Base-by-base conservation (phyloP, 2,113 vertebrate species). In the Nasalis larvatus region DNA sequence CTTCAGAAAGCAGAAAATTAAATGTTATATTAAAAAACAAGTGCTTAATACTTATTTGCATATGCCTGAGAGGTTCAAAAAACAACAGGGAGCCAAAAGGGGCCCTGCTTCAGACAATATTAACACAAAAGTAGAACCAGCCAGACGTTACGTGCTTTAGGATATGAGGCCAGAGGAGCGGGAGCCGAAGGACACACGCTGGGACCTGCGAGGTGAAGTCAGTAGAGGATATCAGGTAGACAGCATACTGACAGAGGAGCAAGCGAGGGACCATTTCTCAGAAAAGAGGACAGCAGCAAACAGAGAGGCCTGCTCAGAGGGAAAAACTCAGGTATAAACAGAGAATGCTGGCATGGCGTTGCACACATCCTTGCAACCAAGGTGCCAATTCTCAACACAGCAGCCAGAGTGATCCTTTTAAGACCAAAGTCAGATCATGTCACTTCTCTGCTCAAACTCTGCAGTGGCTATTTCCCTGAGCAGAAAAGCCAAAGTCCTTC, bases 1-100 rank as follows among this genome's bases (percentile, higher is more conserved):
- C 5, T 6, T 86, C 73, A 58, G 68, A 91, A 82, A 91, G 66
- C 73, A 89, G 89, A 96, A 92, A 92, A 87, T 90, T 86, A 60
- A 94, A 74, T 58, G 88, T 88, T 81, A 78, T 32, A 66, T 86
- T 54, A 68, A 69, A 92, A 94, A 95, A 86, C 52, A 88, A 96
- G 88, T 77, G 60, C 78, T 85, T 96, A 81, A 47, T 58, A 76
- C 10, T 85, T 49, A 80, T 86, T 91, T 95, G 73, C 74, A 82
- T 42, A 71, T 52, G 49, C 40, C 78, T 89, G 56, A 87, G 32
- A 69, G 42, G 52, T 56, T 73, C 35, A 84, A 73, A 49, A 80
- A 80, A 83, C 82, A 90, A 77, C 80, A 94, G 7, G 78, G 37
- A 85, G 56, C 8, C 35, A 30, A 77, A 89, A 86, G 30, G 32